These are phyloP conservation scores for Aporophyla nigra DNA, from an alignment of 2,888 invertebrate species.

Conservation along the genomic window DNA sequence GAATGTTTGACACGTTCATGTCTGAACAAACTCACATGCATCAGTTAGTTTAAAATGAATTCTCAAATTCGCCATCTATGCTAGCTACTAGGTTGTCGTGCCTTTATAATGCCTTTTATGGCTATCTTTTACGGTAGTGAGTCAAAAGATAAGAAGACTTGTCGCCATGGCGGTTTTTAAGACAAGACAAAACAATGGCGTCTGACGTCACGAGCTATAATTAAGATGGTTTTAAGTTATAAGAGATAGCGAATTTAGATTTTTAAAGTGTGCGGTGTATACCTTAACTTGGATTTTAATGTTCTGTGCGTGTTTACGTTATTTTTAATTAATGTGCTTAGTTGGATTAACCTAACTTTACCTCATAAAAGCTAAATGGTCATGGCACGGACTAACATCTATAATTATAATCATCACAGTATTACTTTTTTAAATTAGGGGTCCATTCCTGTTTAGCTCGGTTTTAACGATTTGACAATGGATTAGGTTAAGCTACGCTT, in stretches of 20 bases:
- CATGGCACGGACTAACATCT: background rate
- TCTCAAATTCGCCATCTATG: background rate
- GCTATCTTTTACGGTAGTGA: constrained; percentile 12
- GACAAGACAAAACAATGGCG: constrained; percentile 39
- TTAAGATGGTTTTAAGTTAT: constrained; percentile 32
- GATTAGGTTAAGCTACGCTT: background rate
- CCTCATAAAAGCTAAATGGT: constrained; percentile 14
- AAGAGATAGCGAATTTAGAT: constrained; percentile 10
- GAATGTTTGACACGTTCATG: background rate
- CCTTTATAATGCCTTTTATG: background rate
- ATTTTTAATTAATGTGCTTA: constrained; percentile 8
- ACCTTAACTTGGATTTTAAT: background rate
- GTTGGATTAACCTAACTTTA: constrained; percentile 22
- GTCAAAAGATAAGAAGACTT: constrained; percentile 28
- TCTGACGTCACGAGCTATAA: constrained; percentile 42
- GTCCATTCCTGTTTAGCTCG: background rate
- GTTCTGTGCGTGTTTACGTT: constrained; percentile 2
- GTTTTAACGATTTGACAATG: background rate
- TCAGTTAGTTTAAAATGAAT: constrained; percentile 2
- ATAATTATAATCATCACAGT: background rate
- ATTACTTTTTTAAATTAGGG: background rate
- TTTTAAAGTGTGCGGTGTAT: background rate
- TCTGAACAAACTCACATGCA: background rate
- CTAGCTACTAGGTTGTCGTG: background rate
- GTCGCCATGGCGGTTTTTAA: constrained; percentile 28